Conservation (phyloP, 2,797 vertebrate genomes). For the Poecilia gillii region DNA sequence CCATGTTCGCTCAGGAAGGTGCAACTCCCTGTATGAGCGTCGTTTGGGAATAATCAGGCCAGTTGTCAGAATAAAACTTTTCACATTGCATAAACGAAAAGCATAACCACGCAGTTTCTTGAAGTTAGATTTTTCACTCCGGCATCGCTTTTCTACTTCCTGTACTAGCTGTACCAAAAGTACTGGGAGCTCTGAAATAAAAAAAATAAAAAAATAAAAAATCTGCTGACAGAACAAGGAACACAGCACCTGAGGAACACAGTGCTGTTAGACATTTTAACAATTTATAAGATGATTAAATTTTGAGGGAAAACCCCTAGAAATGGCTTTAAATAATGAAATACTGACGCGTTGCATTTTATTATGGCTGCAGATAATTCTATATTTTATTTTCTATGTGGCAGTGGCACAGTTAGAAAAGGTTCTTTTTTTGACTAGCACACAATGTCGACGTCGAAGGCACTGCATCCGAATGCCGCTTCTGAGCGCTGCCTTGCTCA, state of each 20-base stretch:
- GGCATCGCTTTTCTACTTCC: conserved; percentile 15
- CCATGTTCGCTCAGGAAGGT: not conserved
- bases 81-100: not conserved
- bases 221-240: conserved; percentile 55
- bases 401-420: conserved; percentile 21
- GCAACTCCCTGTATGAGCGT: not conserved
- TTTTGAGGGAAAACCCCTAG: conserved; percentile 45
- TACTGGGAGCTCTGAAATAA: conserved; percentile 26
- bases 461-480: conserved; percentile 23
- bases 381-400: conserved; percentile 17
- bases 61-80: not conserved
- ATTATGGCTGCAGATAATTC: conserved; percentile 32
- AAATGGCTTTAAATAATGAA: conserved; percentile 55
- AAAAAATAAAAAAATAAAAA: conserved; percentile 43
- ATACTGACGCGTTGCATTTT: conserved; percentile 44
- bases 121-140: conserved; percentile 7
- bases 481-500: conserved; percentile 24
- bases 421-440: conserved; percentile 26
- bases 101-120: conserved; percentile 1
- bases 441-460: conserved; percentile 12
- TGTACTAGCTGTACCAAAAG: conserved; percentile 19
- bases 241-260: conserved; percentile 26
- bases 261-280: conserved; percentile 59
- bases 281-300: conserved; percentile 65
- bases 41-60: not conserved